These are phyloP conservation scores for Congeria kusceri DNA, from an alignment of 2,888 invertebrate species.

Conservation along the genomic window DNA sequence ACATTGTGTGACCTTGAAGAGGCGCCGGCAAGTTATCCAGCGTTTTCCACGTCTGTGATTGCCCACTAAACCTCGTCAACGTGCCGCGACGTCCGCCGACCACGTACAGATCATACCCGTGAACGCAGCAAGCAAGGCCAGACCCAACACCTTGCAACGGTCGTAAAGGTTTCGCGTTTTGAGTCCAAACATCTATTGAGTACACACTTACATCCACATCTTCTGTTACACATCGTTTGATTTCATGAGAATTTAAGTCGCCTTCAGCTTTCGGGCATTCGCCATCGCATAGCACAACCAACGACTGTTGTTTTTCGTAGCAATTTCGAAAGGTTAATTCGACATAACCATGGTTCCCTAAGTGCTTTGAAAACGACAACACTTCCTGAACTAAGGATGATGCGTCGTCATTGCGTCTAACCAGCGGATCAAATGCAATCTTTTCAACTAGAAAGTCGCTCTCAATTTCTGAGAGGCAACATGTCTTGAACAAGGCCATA, in stretches of 20 bases:
- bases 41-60: not conserved
- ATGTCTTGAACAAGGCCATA: conserved; percentile 17
- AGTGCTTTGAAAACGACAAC: conserved; percentile 32
- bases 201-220: too few species aligned
- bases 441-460: conserved; percentile 31
- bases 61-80: conserved; percentile 2
- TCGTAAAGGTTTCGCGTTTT: too few species aligned
- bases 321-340: conserved; percentile 35
- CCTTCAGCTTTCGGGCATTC: too few species aligned
- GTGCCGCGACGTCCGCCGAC: conserved; percentile 2
- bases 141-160: not conserved
- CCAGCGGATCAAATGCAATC: conserved; percentile 37
- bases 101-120: conserved; percentile 20
- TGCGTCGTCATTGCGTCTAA: conserved; percentile 33
- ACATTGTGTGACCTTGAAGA: conserved; percentile 37
- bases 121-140: conserved; percentile 19
- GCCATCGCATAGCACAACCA: too few species aligned
- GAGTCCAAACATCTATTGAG: too few species aligned
- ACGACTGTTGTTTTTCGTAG: conserved; percentile 30
- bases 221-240: too few species aligned
- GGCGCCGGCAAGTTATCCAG: conserved; percentile 1
- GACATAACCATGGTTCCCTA: conserved; percentile 27
- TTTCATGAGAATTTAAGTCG: too few species aligned
- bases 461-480: conserved; percentile 42
- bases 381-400: conserved; percentile 28